Percentiles rank a stretch among this genome's conserved stretches.
These are phyloP conservation scores for Amphipyra tragopoginis DNA, from an alignment of 2,888 invertebrate species.

Conservation along the genomic window DNA sequence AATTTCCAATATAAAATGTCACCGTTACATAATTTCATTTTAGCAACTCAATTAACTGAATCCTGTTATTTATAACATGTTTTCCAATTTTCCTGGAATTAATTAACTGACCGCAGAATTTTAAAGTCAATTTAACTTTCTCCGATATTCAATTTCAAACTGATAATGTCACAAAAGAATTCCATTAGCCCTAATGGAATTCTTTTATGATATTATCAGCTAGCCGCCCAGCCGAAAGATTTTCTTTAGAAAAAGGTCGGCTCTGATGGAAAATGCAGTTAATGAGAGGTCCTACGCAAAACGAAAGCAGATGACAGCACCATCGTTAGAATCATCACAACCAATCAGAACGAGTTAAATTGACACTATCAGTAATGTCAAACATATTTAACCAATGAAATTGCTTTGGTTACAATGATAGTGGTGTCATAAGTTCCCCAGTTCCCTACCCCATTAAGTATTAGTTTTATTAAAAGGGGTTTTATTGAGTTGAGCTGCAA, in stretches of 20 bases:
- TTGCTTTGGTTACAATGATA: no score
- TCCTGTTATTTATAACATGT: slow-evolving; percentile 1
- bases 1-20: neutral
- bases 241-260: no score
- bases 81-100: neutral
- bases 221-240: neutral
- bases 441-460: neutral
- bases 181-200: neutral
- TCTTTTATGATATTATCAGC: no score
- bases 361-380: no score
- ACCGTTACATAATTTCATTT: neutral
- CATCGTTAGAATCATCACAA: no score
- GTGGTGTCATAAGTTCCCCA: no score
- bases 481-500: neutral
- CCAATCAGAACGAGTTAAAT: no score
- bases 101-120: neutral
- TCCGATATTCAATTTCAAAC: slow-evolving; percentile 1
- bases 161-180: slow-evolving; percentile 4
- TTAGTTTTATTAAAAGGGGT: neutral
- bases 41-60: slow-evolving; percentile 5
- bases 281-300: no score
- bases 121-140: slow-evolving; percentile 4
- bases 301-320: no score
- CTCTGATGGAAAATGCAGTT: neutral
- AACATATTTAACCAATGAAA: no score